Percentiles rank a stretch among this genome's conserved stretches.
These are phyloP conservation scores for Labia minor DNA, from an alignment of 2,888 invertebrate genomes.

Conservation along the genomic window DNA sequence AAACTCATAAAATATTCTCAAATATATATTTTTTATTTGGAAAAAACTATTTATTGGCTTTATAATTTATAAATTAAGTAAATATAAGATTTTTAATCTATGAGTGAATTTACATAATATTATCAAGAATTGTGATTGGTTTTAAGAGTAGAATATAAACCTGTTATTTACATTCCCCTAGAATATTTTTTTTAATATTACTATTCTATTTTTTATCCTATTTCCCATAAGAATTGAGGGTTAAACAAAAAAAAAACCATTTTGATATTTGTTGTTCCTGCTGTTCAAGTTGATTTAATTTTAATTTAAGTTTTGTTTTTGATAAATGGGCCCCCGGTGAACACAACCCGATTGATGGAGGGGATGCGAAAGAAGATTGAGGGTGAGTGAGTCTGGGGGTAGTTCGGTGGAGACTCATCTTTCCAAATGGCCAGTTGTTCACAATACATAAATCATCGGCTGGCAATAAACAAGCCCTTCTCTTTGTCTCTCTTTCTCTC, in stretches of 20 bases:
- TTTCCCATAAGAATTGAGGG: not conserved
- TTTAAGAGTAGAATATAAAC: too few species aligned
- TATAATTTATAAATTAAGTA: too few species aligned
- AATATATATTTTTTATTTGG: too few species aligned
- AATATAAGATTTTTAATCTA: too few species aligned
- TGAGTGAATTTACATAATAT: too few species aligned
- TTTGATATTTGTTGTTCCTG: too few species aligned
- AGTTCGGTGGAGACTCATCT: not conserved
- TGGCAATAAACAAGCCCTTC: conserved; percentile 8
- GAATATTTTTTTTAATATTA: too few species aligned
- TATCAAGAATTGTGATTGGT: too few species aligned
- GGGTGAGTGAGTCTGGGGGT: not conserved
- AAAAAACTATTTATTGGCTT: too few species aligned
- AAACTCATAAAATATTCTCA: too few species aligned
- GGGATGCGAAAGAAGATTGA: not conserved
- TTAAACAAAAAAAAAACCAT: too few species aligned
- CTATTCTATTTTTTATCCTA: not conserved
- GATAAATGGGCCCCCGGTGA: not conserved
- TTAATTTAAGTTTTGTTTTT: conserved; percentile 7
- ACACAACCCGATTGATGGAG: not conserved
- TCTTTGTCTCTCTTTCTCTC: not conserved
- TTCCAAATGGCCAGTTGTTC: conserved; percentile 8
- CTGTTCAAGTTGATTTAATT: conserved; percentile 1
- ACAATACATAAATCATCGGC: not conserved
- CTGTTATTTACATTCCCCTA: too few species aligned